These are phyloP conservation scores for Centropristis striata DNA, from an alignment of 2,113 vertebrate species.

Conservation along the genomic window DNA sequence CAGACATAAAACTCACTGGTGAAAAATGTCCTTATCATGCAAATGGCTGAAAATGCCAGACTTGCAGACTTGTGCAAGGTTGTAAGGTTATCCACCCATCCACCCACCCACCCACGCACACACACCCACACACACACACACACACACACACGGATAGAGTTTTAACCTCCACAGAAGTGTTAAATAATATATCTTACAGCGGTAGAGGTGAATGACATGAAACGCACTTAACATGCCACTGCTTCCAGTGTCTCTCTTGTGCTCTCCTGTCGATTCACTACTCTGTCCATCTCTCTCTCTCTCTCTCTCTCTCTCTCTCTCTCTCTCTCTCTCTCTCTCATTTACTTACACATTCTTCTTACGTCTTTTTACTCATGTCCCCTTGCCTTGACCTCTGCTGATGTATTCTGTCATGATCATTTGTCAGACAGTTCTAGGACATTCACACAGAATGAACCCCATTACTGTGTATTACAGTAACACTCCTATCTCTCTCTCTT, in stretches of 20 bases:
- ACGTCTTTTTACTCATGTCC: slow-evolving; percentile 24
- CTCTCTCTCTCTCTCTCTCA: slow-evolving; percentile 33
- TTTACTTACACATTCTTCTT: slow-evolving; percentile 44
- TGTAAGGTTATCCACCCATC: slow-evolving; percentile 34
- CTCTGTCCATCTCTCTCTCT: not conserved
- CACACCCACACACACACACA: slow-evolving; percentile 14
- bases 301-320: slow-evolving; percentile 7
- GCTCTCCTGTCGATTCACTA: slow-evolving; percentile 9
- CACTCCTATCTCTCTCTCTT: slow-evolving; percentile 29
- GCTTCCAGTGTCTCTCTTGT: slow-evolving; percentile 14
- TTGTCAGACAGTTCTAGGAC: slow-evolving; percentile 72
- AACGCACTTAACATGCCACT: slow-evolving; percentile 59
- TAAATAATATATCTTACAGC: slow-evolving; percentile 68
- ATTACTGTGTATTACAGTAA: slow-evolving; percentile 62
- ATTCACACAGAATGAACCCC: slow-evolving; percentile 54
- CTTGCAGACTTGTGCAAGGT: slow-evolving; percentile 42
- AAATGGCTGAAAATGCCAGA: slow-evolving; percentile 42
- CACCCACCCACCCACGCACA: slow-evolving; percentile 4
- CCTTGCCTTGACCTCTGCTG: slow-evolving; percentile 70
- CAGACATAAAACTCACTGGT: slow-evolving; percentile 18
- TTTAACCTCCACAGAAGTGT: slow-evolving; percentile 41
- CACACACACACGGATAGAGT: not conserved
- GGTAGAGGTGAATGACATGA: slow-evolving; percentile 59
- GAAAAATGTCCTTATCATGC: slow-evolving; percentile 50
- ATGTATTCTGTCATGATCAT: slow-evolving; percentile 66